Conservation (phyloP, 2,888 invertebrate genomes). For the Drosophila meridiana region DNA sequence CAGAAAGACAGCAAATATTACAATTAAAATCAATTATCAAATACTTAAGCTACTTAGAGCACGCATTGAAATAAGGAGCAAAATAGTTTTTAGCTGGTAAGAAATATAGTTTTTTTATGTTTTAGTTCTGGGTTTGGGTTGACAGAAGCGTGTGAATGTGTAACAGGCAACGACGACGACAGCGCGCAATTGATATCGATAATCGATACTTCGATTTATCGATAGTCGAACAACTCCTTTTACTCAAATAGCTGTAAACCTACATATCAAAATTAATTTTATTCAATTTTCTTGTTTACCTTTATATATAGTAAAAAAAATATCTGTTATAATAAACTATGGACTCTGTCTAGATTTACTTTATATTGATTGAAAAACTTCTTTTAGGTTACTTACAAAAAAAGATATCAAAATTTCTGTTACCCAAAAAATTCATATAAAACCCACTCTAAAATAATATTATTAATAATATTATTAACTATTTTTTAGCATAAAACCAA, state of each 20-base stretch:
- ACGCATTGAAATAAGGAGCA: slow-evolving; percentile 21
- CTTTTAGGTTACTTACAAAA: neutral
- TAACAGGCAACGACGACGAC: slow-evolving; percentile 51
- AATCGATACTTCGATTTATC: neutral
- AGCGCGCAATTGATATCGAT: slow-evolving; percentile 22
- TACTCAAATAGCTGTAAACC: neutral
- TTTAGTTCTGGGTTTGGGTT: slow-evolving; percentile 4
- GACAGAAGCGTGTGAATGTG: slow-evolving; percentile 28
- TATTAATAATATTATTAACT: neutral
- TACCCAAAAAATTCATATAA: neutral
- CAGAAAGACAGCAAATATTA: slow-evolving; percentile 46
- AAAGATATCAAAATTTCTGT: neutral
- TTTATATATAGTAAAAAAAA: neutral
- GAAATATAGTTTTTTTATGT: slow-evolving; percentile 24
- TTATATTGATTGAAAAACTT: neutral
- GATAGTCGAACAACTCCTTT: neutral
- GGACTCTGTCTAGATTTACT: too few species aligned
- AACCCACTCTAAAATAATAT: too few species aligned
- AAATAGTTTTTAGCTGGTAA: slow-evolving; percentile 20
- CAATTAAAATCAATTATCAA: slow-evolving; percentile 12
- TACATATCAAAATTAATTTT: neutral
- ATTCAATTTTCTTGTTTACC: neutral
- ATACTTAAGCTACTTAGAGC: slow-evolving; percentile 15
- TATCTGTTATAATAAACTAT: neutral
- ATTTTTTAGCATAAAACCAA: neutral